A percentile compares a stretch with the other conserved stretches of the same genome.
Conservation (phyloP, 2,888 invertebrate genomes). For the Scaptomyza parva region DNA sequence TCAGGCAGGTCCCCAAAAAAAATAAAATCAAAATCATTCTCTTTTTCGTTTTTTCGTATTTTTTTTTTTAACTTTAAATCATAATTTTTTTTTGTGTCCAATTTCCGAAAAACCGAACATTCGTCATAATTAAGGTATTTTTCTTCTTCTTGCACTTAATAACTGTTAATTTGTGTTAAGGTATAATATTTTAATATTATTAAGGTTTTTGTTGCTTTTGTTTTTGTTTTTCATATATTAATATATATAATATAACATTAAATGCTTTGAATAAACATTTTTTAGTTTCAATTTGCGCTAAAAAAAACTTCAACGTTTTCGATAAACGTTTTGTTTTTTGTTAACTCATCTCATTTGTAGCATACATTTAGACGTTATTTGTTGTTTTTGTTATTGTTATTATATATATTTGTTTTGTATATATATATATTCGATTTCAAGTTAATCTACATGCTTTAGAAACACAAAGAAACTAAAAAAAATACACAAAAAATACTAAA, state of each 20-base stretch:
- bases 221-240: neutral
- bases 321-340: constrained; percentile 21
- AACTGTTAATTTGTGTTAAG: constrained; percentile 16
- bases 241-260: constrained; percentile 31
- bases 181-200: constrained; percentile 3
- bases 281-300: constrained; percentile 51
- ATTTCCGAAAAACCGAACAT: constrained; percentile 17
- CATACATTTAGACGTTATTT: constrained; percentile 6
- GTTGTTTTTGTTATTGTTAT: neutral
- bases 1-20: constrained; percentile 36
- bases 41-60: neutral
- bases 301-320: constrained; percentile 25
- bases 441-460: constrained; percentile 43
- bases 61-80: neutral
- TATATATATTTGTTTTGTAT: constrained; percentile 3
- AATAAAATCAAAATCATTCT: neutral
- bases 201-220: neutral
- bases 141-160: constrained; percentile 8
- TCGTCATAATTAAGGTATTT: constrained; percentile 1
- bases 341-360: constrained; percentile 24
- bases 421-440: constrained; percentile 4
- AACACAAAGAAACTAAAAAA: constrained; percentile 6
- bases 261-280: constrained; percentile 50
- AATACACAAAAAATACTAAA: constrained; percentile 8
- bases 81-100: constrained; percentile 5